Conservation (phyloP, 2,113 vertebrate species). For the Alosa alosa region DNA sequence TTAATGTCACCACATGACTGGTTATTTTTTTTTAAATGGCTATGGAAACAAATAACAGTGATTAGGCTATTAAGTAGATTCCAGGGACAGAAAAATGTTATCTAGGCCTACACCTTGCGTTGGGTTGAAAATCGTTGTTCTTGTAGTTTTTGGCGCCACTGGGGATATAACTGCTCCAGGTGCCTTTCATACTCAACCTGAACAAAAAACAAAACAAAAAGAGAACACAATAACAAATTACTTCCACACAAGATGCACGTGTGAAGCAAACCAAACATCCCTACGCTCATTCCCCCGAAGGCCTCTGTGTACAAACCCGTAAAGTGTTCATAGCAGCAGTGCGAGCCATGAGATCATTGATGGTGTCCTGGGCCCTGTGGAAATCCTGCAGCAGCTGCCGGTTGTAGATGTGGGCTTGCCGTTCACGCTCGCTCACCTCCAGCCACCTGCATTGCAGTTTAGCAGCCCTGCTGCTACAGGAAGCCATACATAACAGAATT, state of each 20-base stretch:
- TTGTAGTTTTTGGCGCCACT: constrained; percentile 59
- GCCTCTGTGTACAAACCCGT: constrained; percentile 54
- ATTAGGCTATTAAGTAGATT: background rate
- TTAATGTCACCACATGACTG: background rate
- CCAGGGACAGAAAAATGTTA: background rate
- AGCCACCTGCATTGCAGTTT: constrained; percentile 59
- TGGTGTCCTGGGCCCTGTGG: constrained; percentile 62
- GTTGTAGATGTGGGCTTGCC: constrained; percentile 59
- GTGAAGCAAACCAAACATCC: background rate
- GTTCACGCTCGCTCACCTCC: constrained; percentile 64
- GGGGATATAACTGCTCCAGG: constrained; percentile 55
- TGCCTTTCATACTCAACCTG: constrained; percentile 68
- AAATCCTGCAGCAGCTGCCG: constrained; percentile 68
- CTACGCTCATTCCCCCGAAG: background rate
- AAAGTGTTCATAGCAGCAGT: constrained; percentile 66
- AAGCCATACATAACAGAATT: background rate
- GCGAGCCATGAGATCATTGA: constrained; percentile 60
- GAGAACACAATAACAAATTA: background rate
- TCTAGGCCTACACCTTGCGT: constrained; percentile 47
- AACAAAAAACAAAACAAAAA: background rate
- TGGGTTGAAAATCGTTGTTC: constrained; percentile 53
- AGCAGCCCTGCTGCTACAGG: constrained; percentile 38
- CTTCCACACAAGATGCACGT: background rate
- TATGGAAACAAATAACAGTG: background rate
- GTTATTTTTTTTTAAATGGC: background rate